These are phyloP conservation scores for Melopsittacus undulatus DNA, from an alignment of 2,797 vertebrate species.

Conservation along the genomic window DNA sequence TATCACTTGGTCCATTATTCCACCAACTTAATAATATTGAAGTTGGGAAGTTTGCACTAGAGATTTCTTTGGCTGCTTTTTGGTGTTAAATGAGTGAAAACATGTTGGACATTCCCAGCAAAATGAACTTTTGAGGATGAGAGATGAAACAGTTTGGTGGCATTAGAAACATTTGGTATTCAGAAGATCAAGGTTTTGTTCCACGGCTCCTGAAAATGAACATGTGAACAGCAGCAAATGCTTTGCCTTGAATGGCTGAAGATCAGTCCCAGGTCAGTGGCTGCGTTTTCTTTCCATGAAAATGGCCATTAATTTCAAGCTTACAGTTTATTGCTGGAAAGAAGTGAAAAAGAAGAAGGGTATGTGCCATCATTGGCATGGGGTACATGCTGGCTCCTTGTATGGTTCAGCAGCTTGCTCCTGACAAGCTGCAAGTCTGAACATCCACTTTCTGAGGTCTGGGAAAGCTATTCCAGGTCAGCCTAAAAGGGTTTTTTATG, in stretches of 20 bases:
- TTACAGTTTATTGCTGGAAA: background rate
- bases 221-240: slow-evolving; percentile 7
- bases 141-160: background rate
- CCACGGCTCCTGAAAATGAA: background rate
- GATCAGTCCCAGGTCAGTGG: slow-evolving; percentile 53
- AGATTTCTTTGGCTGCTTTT: background rate
- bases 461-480: background rate
- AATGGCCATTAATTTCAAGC: slow-evolving; percentile 37
- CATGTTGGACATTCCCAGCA: accelerated
- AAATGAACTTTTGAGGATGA: background rate
- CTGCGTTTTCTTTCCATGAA: slow-evolving; percentile 25
- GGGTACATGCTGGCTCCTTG: background rate
- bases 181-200: background rate
- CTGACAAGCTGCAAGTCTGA: background rate
- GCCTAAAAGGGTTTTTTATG: background rate
- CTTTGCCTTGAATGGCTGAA: background rate
- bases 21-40: background rate
- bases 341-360: background rate
- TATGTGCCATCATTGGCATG: background rate
- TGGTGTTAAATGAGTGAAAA: background rate
- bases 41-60: background rate
- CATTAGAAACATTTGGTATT: background rate
- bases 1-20: background rate
- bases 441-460: background rate
- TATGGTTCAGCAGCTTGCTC: background rate